Evolutionary conservation across 1,140 invertebrate species (phyloP), one percentile per base, ranked within the genome.

Genomic region (Drosophila pachea): DNA sequence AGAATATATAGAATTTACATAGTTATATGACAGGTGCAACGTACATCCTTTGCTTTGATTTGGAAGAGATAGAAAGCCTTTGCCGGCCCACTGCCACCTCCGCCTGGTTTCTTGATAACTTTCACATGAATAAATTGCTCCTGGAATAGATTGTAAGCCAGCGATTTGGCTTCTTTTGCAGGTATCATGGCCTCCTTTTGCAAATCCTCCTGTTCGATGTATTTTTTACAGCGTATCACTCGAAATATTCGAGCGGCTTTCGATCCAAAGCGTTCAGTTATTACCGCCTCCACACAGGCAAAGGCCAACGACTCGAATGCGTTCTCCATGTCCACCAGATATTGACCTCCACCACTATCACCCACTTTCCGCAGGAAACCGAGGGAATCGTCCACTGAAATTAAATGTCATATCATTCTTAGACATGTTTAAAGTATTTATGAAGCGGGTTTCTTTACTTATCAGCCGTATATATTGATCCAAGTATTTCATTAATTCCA

Each of bases 121-220:
- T 89, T 89, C 0, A 89, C 88, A 47, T 89, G 92, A 11, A 97
- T 90, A 86, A 96, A 97, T 87, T 95, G 94, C 82, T 97, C 94
- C 89, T 95, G 93, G 35, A 96, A 90, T 59, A 98, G 90, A 72
- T 92, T 93, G 88, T 97, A 97, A 0, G 95, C 94, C 4, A 96
- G 82, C 49, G 94, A 92, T 88, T 97, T 97, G 0, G 95, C 94
- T 90, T 97, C 96, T 89, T 97, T 97, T 12, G 94, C 93, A 2
- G 95, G 94, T 70, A 97, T 93, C 96, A 98, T 97, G 0, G 94
- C 95, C 68, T 95, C 90, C 74, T 95, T 94, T 84, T 97, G 95
- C 66, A 98, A 94, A 88, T 96, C 94, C 71, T 97, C 95, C 73
- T 96, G 94, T 87, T 97, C 96, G 58, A 97, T 93, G 79, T 93